Evolutionary conservation across 2,797 vertebrate genomes (phyloP), one percentile per base, ranked within the genome.

Genomic region (Onychomys torridus): DNA sequence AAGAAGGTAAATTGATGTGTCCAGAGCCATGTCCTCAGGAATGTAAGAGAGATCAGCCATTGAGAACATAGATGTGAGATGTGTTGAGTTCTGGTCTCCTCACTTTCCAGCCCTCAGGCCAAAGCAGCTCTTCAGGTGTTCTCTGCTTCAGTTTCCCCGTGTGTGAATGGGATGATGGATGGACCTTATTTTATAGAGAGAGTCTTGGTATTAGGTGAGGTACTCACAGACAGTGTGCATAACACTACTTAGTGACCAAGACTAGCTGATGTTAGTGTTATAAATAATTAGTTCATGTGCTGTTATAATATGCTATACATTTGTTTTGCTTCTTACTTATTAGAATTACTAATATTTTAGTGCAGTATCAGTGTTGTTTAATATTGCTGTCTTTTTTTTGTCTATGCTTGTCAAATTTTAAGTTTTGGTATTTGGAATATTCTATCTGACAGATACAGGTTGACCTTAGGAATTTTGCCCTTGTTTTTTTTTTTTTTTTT

Each of bases 401-500:
- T 37, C 13, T 94, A 49, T 86, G 16, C 3, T 83, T 89, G 23
- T 88, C 21, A 91, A 81, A 79, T 79, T 32, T 83, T 89, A 79
- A 77, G 37, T 57, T 95, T 79, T 71, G 29, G 13, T 17, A 81
- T 59, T 78, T 0, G 43, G 34, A 32, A 57, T 89, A n/a, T 4
- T 91, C 9, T 82, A 91, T 78, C 34, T 73, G 32, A 88, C 63
- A 71, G 23, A 88, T 90, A 2, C 14, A 2, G 65, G 4, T 93
- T 29, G 10, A 29, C 17, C 69, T 92, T 55, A 55, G 0, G 1
- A 43, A 46, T 94, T 91, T 88, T 86, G 67, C 9, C 9, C 32
- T 77, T 89, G 73, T 67, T 67, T 57, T 96, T 65, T 98, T 96
- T 91, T 57, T 96, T 67, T 67, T 57, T 96, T 67, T 67, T 57